phyloP scores from a whole-genome alignment of 2,113 vertebrate genomes.

The Gallinago jamesoni region DNA sequence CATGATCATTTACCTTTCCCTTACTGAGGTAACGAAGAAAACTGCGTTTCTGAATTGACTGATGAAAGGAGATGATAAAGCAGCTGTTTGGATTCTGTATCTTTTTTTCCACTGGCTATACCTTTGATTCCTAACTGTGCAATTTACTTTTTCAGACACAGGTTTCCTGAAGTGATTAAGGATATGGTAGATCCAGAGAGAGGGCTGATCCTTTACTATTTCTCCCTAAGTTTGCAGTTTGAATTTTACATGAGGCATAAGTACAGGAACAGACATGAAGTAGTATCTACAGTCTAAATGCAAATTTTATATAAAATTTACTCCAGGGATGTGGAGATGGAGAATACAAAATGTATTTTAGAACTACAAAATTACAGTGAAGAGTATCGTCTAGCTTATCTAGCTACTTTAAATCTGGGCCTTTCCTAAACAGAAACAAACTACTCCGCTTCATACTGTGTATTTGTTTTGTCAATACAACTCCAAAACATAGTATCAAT shows the following conservation, averaged over 20 bases:
- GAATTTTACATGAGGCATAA: constrained; percentile 35
- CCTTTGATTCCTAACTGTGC: background rate
- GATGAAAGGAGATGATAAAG: background rate
- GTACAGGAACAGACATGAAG: background rate
- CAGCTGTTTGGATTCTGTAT: background rate
- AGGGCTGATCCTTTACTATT: background rate
- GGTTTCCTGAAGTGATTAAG: background rate
- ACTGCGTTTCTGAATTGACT: background rate
- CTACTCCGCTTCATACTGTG: background rate
- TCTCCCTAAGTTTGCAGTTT: background rate
- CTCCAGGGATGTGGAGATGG: background rate
- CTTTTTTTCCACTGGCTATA: background rate
- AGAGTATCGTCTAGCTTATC: background rate
- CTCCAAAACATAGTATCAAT: background rate
- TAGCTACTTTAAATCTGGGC: background rate
- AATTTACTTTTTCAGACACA: background rate
- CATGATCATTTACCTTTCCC: background rate
- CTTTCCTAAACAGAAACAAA: background rate
- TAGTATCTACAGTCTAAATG: background rate
- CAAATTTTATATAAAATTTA: constrained; percentile 21
- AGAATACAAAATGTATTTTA: background rate
- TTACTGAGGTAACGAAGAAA: background rate
- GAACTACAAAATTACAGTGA: background rate
- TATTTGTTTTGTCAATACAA: background rate
- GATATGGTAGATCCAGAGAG: background rate